Conservation (phyloP, 1,140 invertebrate genomes). For the Galleria mellonella region DNA sequence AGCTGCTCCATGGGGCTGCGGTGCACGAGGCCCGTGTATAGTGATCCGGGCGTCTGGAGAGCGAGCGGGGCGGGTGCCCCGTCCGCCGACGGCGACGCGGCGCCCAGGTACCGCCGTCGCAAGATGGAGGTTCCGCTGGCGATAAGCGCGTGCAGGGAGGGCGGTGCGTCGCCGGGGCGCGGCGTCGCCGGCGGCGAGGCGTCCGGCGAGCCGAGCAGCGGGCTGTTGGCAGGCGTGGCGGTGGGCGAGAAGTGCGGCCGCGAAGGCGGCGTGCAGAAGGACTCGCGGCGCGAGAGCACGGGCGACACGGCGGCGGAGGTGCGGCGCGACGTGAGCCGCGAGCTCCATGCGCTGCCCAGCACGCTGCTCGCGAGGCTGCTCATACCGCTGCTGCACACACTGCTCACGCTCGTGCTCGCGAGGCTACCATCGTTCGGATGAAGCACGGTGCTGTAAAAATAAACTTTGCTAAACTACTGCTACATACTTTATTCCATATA, state of each 20-base stretch:
- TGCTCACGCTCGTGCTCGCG: slow-evolving; percentile 75
- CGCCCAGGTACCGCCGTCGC: slow-evolving; percentile 72
- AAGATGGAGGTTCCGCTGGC: slow-evolving; percentile 85
- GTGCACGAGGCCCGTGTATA: slow-evolving; percentile 71
- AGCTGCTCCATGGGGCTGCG: slow-evolving; percentile 85
- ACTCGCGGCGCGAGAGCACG: slow-evolving; percentile 49
- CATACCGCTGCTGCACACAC: slow-evolving; percentile 74
- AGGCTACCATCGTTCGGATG: slow-evolving; percentile 89
- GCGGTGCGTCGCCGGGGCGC: slow-evolving; percentile 80
- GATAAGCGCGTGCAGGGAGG: slow-evolving; percentile 79
- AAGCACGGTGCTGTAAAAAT: slow-evolving; percentile 80
- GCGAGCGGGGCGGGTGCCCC: slow-evolving; percentile 74
- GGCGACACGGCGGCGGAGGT: slow-evolving; percentile 80
- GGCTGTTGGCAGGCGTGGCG: slow-evolving; percentile 75
- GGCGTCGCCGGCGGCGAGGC: slow-evolving; percentile 88
- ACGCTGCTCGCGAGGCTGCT: slow-evolving; percentile 76
- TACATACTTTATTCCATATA: no score
- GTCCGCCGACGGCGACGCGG: slow-evolving; percentile 58
- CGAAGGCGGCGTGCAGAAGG: slow-evolving; percentile 77
- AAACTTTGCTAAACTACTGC: slow-evolving; percentile 4
- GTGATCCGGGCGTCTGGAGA: slow-evolving; percentile 75
- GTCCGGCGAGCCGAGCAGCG: slow-evolving; percentile 73
- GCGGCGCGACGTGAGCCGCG: slow-evolving; percentile 64
- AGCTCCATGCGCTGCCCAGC: slow-evolving; percentile 72
- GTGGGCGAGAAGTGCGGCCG: slow-evolving; percentile 63